Conservation (phyloP, 1,140 invertebrate species). For the Sycobia sp. region DNA sequence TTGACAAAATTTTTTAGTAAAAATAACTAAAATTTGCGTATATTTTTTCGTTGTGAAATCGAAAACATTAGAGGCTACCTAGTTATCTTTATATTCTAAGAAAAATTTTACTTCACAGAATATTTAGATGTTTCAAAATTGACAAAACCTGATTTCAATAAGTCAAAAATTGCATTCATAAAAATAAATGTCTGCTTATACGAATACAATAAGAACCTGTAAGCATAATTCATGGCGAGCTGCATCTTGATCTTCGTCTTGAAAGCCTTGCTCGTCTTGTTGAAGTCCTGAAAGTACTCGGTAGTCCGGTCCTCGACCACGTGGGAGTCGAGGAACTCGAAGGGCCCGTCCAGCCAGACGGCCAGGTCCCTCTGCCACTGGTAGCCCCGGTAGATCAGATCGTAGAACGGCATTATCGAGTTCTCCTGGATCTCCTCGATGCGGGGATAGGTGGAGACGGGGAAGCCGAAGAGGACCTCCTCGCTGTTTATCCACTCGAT, state of each 20-base stretch:
- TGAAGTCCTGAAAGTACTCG: conserved; percentile 74
- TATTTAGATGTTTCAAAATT: no score
- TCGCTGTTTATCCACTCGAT: conserved; percentile 88
- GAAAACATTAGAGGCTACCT: no score
- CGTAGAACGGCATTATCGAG: conserved; percentile 72
- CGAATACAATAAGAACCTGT: conserved; percentile 46
- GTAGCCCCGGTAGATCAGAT: conserved; percentile 67
- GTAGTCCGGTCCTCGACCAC: conserved; percentile 75
- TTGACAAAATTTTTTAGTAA: no score
- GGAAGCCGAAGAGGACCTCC: conserved; percentile 84
- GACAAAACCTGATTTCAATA: no score
- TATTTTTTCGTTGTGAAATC: no score
- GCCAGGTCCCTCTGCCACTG: conserved; percentile 82
- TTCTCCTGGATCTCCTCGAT: conserved; percentile 73
- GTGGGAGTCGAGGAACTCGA: conserved; percentile 78
- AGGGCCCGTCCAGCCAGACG: conserved; percentile 90
- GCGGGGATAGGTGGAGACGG: conserved; percentile 73
- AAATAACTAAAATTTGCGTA: no score
- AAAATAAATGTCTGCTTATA: no score
- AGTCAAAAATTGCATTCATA: no score
- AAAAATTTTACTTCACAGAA: no score
- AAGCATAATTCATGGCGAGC: conserved; percentile 70
- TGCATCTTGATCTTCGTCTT: conserved; percentile 79
- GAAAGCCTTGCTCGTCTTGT: conserved; percentile 80
- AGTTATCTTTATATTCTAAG: no score